phyloP scores from a whole-genome alignment of 35 echinoderm and acorn worm genomes.

The Lytechinus variegatus region DNA sequence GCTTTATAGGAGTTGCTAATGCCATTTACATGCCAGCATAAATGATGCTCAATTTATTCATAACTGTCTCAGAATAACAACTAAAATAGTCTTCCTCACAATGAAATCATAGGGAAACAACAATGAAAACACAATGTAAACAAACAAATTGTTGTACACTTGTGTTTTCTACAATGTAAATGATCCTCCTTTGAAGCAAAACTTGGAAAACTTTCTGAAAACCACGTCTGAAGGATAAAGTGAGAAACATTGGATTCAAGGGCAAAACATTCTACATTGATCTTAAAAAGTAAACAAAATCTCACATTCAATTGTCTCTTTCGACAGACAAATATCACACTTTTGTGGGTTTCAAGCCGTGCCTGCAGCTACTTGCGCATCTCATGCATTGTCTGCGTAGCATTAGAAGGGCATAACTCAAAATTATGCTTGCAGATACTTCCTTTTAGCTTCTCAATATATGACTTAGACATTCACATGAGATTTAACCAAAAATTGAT shows the following conservation, averaged over 20 bases:
- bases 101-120: too few species aligned
- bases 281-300: not conserved
- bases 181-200: not conserved
- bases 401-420: not conserved
- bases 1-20: too few species aligned
- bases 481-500: not conserved
- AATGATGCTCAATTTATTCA: too few species aligned
- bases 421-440: not conserved
- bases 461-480: not conserved
- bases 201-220: not conserved
- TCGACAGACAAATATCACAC: not conserved
- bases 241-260: not conserved
- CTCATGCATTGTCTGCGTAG: not conserved
- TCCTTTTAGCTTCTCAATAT: not conserved
- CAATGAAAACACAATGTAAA: too few species aligned
- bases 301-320: not conserved
- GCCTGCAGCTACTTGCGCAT: not conserved
- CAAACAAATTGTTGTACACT: too few species aligned
- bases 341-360: not conserved
- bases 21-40: too few species aligned
- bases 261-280: not conserved
- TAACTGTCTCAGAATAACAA: too few species aligned
- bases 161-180: not conserved
- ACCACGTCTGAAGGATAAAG: not conserved
- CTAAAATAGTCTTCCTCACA: too few species aligned